Evolutionary conservation across 2,797 vertebrate genomes (phyloP).

Genomic region (Phataginus tricuspis): DNA sequence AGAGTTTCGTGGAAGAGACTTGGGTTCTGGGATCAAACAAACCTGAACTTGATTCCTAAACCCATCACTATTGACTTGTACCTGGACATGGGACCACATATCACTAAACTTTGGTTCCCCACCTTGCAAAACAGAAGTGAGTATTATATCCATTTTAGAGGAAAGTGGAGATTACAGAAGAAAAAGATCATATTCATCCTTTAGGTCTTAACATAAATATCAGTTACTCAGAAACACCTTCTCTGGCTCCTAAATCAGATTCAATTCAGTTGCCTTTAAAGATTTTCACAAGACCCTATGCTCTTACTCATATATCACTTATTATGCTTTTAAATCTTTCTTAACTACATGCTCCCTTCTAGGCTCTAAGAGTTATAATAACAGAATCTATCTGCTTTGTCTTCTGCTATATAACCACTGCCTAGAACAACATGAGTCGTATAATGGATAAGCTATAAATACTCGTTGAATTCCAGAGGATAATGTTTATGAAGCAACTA

Average conservation of each 20-base stretch:
- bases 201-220: neutral
- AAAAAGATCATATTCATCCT: neutral
- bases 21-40: neutral
- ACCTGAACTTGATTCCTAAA: neutral
- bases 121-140: neutral
- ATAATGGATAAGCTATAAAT: neutral
- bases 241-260: neutral
- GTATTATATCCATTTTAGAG: neutral
- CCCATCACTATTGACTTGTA: too few species aligned
- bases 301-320: neutral
- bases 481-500: neutral
- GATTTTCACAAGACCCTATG: neutral
- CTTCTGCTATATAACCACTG: neutral
- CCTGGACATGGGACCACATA: neutral
- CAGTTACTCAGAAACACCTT: neutral
- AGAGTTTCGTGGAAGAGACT: neutral
- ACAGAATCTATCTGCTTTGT: neutral
- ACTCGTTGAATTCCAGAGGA: neutral
- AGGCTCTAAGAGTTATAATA: neutral
- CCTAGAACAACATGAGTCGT: neutral
- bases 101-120: neutral
- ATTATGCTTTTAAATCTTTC: neutral
- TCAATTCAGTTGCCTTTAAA: constrained; percentile 25
- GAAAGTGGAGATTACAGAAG: neutral
- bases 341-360: neutral